Base-by-base conservation (phyloP, 2,113 vertebrate species). In the Aldabrachelys gigantea region DNA sequence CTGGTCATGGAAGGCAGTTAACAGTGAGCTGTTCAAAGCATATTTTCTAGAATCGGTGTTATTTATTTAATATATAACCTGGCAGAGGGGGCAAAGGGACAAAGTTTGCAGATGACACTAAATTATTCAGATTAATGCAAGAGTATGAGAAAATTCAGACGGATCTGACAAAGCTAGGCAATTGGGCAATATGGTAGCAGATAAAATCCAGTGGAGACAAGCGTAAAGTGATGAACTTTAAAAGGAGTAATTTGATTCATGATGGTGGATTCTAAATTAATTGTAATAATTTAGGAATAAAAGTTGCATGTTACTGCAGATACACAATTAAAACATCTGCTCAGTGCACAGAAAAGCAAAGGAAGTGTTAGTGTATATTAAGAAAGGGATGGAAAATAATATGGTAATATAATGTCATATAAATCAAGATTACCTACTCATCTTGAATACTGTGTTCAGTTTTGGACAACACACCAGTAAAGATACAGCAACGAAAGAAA, bases 1-100 rank as follows among this genome's bases (percentile, higher is more conserved):
- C 96, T 93, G 79, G 57, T 87, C 62, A 92, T 88, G 62, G 86
- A 95, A 89, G 56, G 35, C 52, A 83, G 82, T 94, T 84, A 93
- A 93, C 10, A 85, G 59, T 86, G 62, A 94, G 85, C 35, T 62
- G 52, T 84, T 93, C 80, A 72, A 56, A 84, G 56, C 62, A 22
- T n/a, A 88, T 84, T 78, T 94, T 56, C 56, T 88, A 19, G 38
- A 62, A 38, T 14, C 31, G 12, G 89, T 35, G 69, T 29, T 90
- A n/a, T 90, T 95, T 90, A 83, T 92, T 93, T 59, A 59, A 59
- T 27, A 59, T 35, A 62, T 89, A 89, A 92, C 49, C 62, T 8
- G 10, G 53, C 3, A 38, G 56, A 17, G 82, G 6, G 78, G 56
- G 78, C 19, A 89, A 82, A 92, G 49, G 7, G 56, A 62, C 4